These are phyloP conservation scores for Rhynchomys soricoides DNA, from an alignment of 2,113 vertebrate genomes.

Conservation along the genomic window DNA sequence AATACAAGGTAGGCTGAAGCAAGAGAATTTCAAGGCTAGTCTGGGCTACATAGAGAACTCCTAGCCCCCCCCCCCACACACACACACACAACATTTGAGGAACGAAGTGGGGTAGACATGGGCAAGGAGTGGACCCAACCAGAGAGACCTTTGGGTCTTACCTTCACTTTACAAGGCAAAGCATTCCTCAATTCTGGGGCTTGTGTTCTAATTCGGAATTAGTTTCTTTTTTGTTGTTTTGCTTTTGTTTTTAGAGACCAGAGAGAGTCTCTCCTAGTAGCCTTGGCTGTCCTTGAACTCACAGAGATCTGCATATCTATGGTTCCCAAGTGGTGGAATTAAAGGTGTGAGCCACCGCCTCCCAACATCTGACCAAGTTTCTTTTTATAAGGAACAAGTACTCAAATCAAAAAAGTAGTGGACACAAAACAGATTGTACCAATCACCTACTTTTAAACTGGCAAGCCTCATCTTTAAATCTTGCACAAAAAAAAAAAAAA, in stretches of 20 bases:
- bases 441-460: neutral
- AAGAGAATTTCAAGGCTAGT: neutral
- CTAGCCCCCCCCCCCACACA: neutral
- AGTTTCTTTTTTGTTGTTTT: neutral
- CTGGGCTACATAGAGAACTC: neutral
- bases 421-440: neutral
- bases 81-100: neutral
- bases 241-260: neutral
- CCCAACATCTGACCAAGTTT: neutral
- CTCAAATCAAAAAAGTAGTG: neutral
- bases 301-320: neutral
- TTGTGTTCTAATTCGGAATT: neutral
- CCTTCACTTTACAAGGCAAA: slow-evolving; percentile 2
- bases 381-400: slow-evolving; percentile 16
- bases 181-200: neutral
- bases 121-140: neutral
- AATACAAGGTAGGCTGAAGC: neutral
- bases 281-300: neutral
- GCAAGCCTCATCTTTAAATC: slow-evolving; percentile 24
- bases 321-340: neutral
- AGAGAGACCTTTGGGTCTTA: neutral
- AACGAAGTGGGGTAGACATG: neutral
- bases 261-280: neutral
- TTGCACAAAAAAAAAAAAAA: neutral
- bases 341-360: neutral